Conservation (phyloP, 2,797 vertebrate genomes). For the Sebastes cheni region DNA sequence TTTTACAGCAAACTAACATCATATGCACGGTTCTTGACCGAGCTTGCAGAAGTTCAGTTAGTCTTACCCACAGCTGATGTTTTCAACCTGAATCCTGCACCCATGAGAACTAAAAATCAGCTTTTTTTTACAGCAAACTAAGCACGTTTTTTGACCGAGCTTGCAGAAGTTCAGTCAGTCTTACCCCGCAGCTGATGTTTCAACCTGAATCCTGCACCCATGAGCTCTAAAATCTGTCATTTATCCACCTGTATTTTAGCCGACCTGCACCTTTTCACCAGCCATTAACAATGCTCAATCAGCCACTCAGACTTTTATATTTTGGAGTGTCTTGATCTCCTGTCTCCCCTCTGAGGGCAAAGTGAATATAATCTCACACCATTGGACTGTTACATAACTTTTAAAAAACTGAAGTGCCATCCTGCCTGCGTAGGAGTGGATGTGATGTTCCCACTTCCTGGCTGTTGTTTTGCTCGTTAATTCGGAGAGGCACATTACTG, state of each 20-base stretch:
- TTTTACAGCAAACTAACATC: neutral
- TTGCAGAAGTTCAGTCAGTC: neutral
- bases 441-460: conserved; percentile 76
- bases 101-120: neutral
- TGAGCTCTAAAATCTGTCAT: neutral
- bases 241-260: neutral
- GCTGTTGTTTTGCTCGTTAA: conserved; percentile 73
- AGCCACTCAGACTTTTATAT: conserved; percentile 55
- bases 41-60: neutral
- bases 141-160: neutral
- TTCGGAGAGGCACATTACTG: conserved; percentile 57
- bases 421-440: conserved; percentile 73
- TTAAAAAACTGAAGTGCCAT: conserved; percentile 68
- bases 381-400: conserved; percentile 74
- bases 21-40: neutral
- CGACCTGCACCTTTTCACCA: neutral
- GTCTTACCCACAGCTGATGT: neutral
- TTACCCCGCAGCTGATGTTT: neutral
- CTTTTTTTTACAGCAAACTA: too few relatives aligned
- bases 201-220: neutral
- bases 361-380: conserved; percentile 68
- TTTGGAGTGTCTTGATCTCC: conserved; percentile 29
- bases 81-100: neutral
- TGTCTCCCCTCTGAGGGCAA: conserved; percentile 52
- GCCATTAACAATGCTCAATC: conserved; percentile 16